Evolutionary conservation across 2,888 invertebrate species (phyloP).

Genomic region (Gastracanthus pulcherrimus): DNA sequence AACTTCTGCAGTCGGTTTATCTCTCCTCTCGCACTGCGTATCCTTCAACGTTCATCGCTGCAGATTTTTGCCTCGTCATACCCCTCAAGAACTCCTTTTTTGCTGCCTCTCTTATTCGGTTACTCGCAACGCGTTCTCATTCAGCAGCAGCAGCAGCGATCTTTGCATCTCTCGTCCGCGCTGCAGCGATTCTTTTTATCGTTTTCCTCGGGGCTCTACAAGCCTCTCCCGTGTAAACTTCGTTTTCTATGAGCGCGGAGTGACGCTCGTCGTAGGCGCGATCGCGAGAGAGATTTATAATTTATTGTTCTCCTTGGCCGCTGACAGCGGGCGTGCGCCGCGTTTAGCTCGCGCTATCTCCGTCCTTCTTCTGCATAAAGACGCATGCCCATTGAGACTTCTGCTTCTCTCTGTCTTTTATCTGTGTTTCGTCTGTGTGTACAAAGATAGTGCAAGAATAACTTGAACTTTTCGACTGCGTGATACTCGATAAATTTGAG

Average conservation of each 20-base stretch:
- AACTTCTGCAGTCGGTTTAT: constrained; percentile 1
- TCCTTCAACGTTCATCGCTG: neutral
- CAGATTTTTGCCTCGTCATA: constrained; percentile 30
- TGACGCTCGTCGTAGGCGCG: constrained; percentile 39
- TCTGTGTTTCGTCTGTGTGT: neutral
- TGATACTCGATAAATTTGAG: constrained; percentile 10
- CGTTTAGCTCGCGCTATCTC: constrained; percentile 35
- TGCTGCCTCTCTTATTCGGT: neutral
- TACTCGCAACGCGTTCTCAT: neutral
- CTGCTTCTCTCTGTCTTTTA: constrained; percentile 13
- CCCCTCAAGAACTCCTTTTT: neutral
- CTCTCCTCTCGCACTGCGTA: neutral
- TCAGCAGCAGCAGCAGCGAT: neutral
- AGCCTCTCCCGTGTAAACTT: neutral
- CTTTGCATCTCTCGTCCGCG: constrained; percentile 15
- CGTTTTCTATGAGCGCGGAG: constrained; percentile 27
- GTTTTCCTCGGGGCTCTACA: neutral
- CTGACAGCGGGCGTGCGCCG: constrained; percentile 71
- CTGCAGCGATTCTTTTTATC: neutral
- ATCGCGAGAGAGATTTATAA: constrained; percentile 70
- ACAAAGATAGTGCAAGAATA: neutral
- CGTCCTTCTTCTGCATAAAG: constrained; percentile 45
- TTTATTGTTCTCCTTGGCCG: constrained; percentile 71
- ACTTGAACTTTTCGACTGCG: constrained; percentile 28
- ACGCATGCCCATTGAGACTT: no score